These are phyloP conservation scores for Plumapathes pennacea DNA, from an alignment of 92 coral and sea anemone genomes.

Conservation along the genomic window DNA sequence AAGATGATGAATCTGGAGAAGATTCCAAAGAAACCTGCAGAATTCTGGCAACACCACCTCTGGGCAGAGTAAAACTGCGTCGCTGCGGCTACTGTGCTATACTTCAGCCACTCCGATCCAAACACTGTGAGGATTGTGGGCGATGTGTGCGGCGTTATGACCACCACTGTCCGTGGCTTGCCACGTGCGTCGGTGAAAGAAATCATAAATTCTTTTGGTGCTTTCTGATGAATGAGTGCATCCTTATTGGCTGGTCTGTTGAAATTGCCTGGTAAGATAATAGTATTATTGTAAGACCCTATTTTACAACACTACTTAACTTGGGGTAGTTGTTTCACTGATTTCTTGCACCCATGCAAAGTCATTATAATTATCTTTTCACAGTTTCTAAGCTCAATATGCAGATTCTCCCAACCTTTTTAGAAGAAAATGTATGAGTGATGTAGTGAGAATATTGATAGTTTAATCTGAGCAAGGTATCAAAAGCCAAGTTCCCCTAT, in stretches of 20 bases:
- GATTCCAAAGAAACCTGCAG: slow-evolving; percentile 84
- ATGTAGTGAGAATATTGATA: too few relatives aligned
- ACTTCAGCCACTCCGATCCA: slow-evolving; percentile 88
- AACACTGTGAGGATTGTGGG: slow-evolving; percentile 98
- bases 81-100: slow-evolving; percentile 97
- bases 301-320: too few relatives aligned
- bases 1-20: slow-evolving; percentile 55
- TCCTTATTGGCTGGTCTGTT: slow-evolving; percentile 82
- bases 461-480: too few relatives aligned
- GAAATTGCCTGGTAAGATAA: slow-evolving; percentile 91
- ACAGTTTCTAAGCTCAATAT: too few relatives aligned
- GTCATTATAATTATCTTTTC: too few relatives aligned
- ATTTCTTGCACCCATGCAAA: too few relatives aligned
- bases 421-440: too few relatives aligned
- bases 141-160: slow-evolving; percentile 97
- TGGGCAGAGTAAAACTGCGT: slow-evolving; percentile 83
- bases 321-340: too few relatives aligned
- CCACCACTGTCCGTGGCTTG: slow-evolving; percentile 99
- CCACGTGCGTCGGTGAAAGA: slow-evolving; percentile 97
- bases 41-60: slow-evolving; percentile 92
- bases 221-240: slow-evolving; percentile 75
- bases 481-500: background rate
- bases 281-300: too few relatives aligned
- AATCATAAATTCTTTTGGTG: slow-evolving; percentile 97
- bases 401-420: too few relatives aligned